These are phyloP conservation scores for Zaprionus obscuricornis DNA, from an alignment of 2,888 invertebrate species.

Conservation along the genomic window DNA sequence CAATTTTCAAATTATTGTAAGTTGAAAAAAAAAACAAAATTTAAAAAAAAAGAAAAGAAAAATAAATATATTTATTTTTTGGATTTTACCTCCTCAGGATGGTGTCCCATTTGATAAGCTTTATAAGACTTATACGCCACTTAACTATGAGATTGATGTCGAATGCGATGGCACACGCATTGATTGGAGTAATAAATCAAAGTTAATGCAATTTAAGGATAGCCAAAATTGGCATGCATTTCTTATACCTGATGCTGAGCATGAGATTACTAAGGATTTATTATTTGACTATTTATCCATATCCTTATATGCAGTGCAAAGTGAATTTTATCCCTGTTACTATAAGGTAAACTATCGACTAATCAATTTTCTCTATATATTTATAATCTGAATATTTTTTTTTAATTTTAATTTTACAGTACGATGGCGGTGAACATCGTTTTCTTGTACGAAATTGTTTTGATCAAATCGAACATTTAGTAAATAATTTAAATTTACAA, in stretches of 20 bases:
- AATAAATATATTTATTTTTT: too few species aligned
- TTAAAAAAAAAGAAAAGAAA: too few species aligned
- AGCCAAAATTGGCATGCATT: constrained; percentile 80
- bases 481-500: constrained; percentile 63
- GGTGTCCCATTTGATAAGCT: constrained; percentile 74
- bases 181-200: constrained; percentile 58
- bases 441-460: constrained; percentile 79
- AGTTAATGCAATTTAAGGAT: constrained; percentile 59
- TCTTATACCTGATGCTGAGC: constrained; percentile 67
- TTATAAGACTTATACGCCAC: constrained; percentile 66
- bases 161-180: constrained; percentile 61
- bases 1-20: constrained; percentile 75
- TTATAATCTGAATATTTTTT: rapidly evolving
- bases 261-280: constrained; percentile 58
- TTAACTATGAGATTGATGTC: constrained; percentile 64
- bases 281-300: constrained; percentile 77
- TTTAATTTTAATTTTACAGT: constrained; percentile 45
- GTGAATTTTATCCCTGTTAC: constrained; percentile 81
- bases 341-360: constrained; percentile 64
- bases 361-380: too few species aligned
- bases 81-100: constrained; percentile 69
- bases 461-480: constrained; percentile 73
- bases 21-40: too few species aligned
- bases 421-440: constrained; percentile 66
- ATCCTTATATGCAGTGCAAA: constrained; percentile 51